Evolutionary conservation across 2,113 vertebrate genomes (phyloP), one percentile per base, ranked within the genome.

Genomic region (Hoplias malabaricus): DNA sequence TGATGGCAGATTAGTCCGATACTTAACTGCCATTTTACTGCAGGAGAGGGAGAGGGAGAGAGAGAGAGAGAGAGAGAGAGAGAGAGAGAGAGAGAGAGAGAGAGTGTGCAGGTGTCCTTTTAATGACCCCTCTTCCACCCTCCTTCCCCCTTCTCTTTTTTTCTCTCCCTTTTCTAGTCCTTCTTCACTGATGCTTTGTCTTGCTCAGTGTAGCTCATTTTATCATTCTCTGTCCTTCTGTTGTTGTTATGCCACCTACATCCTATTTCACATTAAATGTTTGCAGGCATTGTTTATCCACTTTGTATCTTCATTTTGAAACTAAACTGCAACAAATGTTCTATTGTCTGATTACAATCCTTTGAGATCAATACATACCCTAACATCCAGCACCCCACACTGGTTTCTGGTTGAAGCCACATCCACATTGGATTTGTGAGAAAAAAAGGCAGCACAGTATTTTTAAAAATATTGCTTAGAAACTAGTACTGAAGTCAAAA

Each of bases 1-100:
- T 92, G 90, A 92, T 34, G 87, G 90, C 88, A 92, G 92, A 94
- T 93, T 94, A 92, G 89, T 87, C 87, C 83, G 89, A 91, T 85
- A 82, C 90, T 89, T 93, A 89, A 90, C 88, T 86, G 91, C 88
- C 84, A 87, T 84, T 71, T 78, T 71, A 71, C 67, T 53, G 57
- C 76, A 78, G 76, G 56, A 53, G 61, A 68, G 67, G 71, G n/a
- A 2, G 34, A 57, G 36, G 23, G 53, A 23, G n/a, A 56, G 53
- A 8, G 48, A 1, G 90, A 86, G 76, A 53, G 87, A 87, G 84
- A 85, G 77, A n/a, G n/a, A n/a, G n/a, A n/a, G 53, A 63, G 63
- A 76, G 27, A 1, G 31, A 56, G 34, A 31, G 48, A 19, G 48
- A 53, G 48, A 2, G 43, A 2, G 90, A 85, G 75, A 50, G 87